Base-by-base conservation (phyloP, 2,888 invertebrate species). In the Parapristionchus giblindavisi region DNA sequence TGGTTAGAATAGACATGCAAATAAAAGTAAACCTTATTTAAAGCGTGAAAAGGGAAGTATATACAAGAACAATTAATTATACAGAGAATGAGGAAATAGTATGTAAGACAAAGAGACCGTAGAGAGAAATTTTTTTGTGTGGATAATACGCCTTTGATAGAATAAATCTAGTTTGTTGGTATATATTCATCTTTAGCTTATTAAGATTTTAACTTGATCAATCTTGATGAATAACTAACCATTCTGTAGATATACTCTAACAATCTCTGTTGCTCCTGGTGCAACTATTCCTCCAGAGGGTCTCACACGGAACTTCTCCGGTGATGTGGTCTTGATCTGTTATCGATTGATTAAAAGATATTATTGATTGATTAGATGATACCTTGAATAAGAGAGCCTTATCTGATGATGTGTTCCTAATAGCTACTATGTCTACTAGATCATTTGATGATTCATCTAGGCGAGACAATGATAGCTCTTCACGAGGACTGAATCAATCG, bases 311-410 rank as follows among this genome's bases (percentile, higher is more conserved):
- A 95, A 97, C 89, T 95, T 96, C 85, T 96, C 95, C 0, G 96
- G 97, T 0, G 95, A 93, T 3, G 96, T 97, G 21, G 96, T 97
- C 89, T 97, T 94, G 79, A 97, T 93, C 93, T 96, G 34, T 27
- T 27, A 24, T n/a, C 24, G 54, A n/a, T 8, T n/a, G 54, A 14
- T 54, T 54, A 54, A n/a, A 17, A 24, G n/a, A 6, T n/a, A 24
- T n/a, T 54, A 5, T 54, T 40, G 4, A 40, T 14, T 2, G 24
- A 38, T 40, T n/a, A 21, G 2, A 40, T 11, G 14, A 4, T 3
- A 75, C 66, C 68, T 96, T 90, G 65, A 91, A 91, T 1, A 79
- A 77, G 58, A 83, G 77, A 8, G 78, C 75, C n/a, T 72, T 78
- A 24, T 78, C 76, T 2, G 77, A 77, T 3, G 81, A 77, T 40